Percentiles rank a stretch among this genome's conserved stretches.
Conservation (phyloP, 2,797 vertebrate species). For the Chanos chanos region DNA sequence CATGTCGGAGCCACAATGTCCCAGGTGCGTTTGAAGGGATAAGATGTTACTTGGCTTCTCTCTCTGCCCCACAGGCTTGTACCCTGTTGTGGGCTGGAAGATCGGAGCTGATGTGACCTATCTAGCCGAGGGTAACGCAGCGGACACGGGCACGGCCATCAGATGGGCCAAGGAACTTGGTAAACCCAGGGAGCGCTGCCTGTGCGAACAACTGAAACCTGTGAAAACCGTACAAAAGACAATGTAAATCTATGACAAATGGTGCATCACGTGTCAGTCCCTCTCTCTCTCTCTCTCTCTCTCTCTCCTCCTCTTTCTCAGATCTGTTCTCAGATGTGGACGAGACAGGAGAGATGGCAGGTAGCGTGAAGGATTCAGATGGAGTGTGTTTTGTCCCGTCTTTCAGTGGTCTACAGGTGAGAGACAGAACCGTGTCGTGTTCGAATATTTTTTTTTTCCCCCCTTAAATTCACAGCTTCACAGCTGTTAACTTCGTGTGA, state of each 20-base stretch:
- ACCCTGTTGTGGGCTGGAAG: conserved; percentile 95
- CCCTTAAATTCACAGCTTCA: conserved; percentile 23
- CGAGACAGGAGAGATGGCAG: conserved; percentile 85
- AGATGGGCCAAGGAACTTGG: conserved; percentile 89
- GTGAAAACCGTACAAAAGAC: background rate
- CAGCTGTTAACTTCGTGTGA: conserved; percentile 5
- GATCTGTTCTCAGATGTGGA: conserved; percentile 83
- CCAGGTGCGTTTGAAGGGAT: background rate
- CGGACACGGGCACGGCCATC: conserved; percentile 85
- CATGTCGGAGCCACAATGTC: too few relatives aligned
- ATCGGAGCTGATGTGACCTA: conserved; percentile 88
- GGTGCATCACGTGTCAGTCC: too few relatives aligned
- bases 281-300: too few relatives aligned
- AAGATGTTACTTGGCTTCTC: background rate
- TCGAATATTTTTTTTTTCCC: conserved; percentile 35
- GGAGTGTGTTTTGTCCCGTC: conserved; percentile 95
- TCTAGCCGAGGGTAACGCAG: conserved; percentile 87
- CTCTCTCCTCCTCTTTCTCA: conserved; percentile 53
- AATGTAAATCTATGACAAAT: background rate
- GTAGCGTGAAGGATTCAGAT: conserved; percentile 79
- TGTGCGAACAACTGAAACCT: too few relatives aligned
- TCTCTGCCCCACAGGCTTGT: conserved; percentile 73
- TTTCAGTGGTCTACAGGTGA: conserved; percentile 91
- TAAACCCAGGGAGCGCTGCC: conserved; percentile 59
- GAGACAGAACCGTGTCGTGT: background rate